Base-by-base conservation (phyloP, 2,888 invertebrate species). In the Sceliomorpha sp. region DNA sequence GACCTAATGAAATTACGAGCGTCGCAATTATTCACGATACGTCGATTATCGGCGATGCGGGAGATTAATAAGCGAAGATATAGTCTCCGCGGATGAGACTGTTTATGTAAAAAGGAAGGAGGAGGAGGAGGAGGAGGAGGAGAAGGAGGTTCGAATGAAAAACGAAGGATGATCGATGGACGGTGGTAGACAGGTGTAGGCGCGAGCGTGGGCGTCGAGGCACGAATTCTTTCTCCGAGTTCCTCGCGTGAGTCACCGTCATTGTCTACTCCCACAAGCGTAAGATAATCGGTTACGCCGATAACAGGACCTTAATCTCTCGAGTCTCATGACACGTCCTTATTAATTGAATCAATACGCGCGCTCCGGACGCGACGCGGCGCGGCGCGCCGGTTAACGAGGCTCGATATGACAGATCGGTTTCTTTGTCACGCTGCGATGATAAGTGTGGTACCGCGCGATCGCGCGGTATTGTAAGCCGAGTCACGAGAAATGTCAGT, bases 191-290 rank as follows among this genome's bases (percentile, higher is more conserved):
- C 51, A 51, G 51, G 60, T 62, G 60, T 62, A 51, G 60, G 60
- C 60, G 60, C 60, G 44, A 50, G 36, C 44, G 60, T 60, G 32
- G 60, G 51, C 14, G 51, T 20, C 29, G 9, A 14, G 24, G 44
- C 31, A 45, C 45, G 37, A 62, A 62, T 62, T 53, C 42, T 47
- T 36, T 40, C 39, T 62, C 53, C 17, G 53, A 62, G 45, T 47
- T 53, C 32, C 26, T 10, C 26, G 39, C 17, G 26, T 62, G 62
- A 62, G 53, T 53, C 53, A 62, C 47, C 36, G 47, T 39, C 42
- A 62, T 62, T 62, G 62, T 62, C 27, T 48, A 50, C 62, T 39
- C 45, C 47, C 47, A 47, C 51, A 31, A 37, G 12, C 44, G 59
- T 26, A 14, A 50, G 42, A 26, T 24, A 24, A 20, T 27, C 36